A percentile compares a stretch with the other conserved stretches of the same genome.
Evolutionary conservation across 2,113 vertebrate genomes (phyloP).

Genomic region (Calypte anna): DNA sequence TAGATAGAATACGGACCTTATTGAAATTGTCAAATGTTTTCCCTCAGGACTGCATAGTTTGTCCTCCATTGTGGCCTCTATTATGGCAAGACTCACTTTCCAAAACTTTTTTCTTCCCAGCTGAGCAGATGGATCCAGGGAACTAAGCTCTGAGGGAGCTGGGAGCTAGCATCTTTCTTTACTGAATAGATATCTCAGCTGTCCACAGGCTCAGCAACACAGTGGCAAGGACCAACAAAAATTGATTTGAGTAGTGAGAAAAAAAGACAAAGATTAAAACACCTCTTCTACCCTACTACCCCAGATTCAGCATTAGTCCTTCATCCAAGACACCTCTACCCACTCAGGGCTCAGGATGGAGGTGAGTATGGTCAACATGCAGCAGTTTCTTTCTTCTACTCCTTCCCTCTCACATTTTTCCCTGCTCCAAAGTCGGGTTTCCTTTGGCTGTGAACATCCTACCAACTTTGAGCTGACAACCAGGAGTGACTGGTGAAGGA

Average conservation of each 20-base stretch:
- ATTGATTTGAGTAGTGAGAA: background rate
- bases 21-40: background rate
- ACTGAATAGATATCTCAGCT: background rate
- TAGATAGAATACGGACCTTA: background rate
- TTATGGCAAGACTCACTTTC: background rate
- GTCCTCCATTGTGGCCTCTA: background rate
- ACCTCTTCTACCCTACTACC: background rate
- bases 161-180: background rate
- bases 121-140: background rate
- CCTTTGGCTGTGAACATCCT: background rate
- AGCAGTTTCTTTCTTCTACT: background rate
- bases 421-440: fast-evolving
- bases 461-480: background rate
- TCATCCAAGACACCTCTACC: background rate
- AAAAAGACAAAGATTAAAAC: background rate
- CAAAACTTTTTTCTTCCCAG: background rate
- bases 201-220: background rate
- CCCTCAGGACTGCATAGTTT: background rate
- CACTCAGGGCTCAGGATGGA: background rate
- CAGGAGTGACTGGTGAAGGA: background rate
- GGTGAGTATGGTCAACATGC: fast-evolving
- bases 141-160: background rate
- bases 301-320: background rate
- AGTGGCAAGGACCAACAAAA: background rate
- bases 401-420: background rate